Conservation (phyloP, 2,113 vertebrate species). For the Bucco capensis region DNA sequence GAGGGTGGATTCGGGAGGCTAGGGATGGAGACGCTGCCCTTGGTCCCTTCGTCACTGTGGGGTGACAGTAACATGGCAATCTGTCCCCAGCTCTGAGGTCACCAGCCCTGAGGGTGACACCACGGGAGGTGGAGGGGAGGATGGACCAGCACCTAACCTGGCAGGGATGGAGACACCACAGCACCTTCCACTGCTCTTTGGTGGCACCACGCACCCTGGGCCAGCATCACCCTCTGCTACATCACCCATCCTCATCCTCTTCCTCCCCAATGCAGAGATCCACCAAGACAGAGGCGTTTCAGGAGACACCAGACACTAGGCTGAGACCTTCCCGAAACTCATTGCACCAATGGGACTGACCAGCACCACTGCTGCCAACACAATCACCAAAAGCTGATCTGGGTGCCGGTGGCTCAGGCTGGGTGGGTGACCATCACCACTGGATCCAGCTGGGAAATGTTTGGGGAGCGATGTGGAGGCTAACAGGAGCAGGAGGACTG, state of each 20-base stretch:
- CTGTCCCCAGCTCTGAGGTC: background rate
- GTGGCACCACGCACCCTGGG: fast-evolving
- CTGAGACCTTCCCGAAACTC: background rate
- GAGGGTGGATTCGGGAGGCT: background rate
- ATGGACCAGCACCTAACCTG: background rate
- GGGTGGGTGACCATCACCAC: background rate
- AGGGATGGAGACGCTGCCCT: background rate
- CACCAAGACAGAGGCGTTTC: background rate
- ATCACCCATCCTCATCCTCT: background rate
- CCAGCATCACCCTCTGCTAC: background rate
- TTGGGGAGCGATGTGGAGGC: background rate
- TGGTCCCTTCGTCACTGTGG: fast-evolving
- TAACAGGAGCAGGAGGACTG: background rate
- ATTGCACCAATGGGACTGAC: background rate
- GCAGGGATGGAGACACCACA: background rate
- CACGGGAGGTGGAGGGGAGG: background rate
- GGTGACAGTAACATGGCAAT: background rate
- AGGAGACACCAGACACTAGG: background rate
- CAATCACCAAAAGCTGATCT: background rate
- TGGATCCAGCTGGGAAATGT: background rate
- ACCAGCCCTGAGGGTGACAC: background rate
- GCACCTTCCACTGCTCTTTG: background rate
- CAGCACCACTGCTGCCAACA: background rate
- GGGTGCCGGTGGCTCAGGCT: fast-evolving
- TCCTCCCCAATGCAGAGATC: background rate